Evolutionary conservation across 92 coral and sea anemone genomes (phyloP).

Genomic region (Zoanthus sansibaricus): DNA sequence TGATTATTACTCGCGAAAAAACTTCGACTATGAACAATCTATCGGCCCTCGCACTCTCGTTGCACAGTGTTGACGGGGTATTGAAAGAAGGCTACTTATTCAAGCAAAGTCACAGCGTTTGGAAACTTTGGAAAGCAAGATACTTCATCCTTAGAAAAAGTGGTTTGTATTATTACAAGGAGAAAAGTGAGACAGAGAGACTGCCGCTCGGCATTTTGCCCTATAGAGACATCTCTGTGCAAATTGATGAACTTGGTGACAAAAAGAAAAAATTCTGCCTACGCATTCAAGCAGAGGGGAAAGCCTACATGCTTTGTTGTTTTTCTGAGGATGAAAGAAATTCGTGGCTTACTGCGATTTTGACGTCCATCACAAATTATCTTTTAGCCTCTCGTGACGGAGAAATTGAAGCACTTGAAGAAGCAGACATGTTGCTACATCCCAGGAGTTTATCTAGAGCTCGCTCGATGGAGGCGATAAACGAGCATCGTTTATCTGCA

Average conservation of each 20-base stretch:
- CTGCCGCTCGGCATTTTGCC: constrained; percentile 85
- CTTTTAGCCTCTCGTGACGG: constrained; percentile 78
- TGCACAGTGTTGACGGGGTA: constrained; percentile 70
- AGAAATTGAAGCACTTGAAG: constrained; percentile 58
- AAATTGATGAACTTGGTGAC: constrained; percentile 90
- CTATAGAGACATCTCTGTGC: constrained; percentile 82
- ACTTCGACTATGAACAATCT: constrained; percentile 18
- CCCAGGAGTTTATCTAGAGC: constrained; percentile 73
- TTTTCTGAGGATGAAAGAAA: constrained; percentile 96
- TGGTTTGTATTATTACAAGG: constrained; percentile 88
- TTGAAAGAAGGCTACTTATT: constrained; percentile 93
- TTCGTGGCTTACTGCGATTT: constrained; percentile 91
- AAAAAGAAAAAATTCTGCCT: constrained; percentile 83
- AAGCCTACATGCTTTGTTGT: constrained; percentile 82
- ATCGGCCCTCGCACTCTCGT: constrained; percentile 68
- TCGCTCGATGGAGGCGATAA: constrained; percentile 74
- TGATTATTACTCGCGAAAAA: constrained; percentile 46
- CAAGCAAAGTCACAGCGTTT: constrained; percentile 92
- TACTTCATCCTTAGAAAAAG: constrained; percentile 89
- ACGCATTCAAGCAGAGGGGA: constrained; percentile 85
- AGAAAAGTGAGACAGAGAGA: constrained; percentile 81
- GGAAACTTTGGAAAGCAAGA: constrained; percentile 97
- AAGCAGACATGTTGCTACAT: constrained; percentile 22
- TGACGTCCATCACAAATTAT: constrained; percentile 86
- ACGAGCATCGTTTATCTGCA: constrained; percentile 48